Evolutionary conservation across 2,888 invertebrate species (phyloP), one percentile per base, ranked within the genome.

Genomic region (Gryllus longicercus): DNA sequence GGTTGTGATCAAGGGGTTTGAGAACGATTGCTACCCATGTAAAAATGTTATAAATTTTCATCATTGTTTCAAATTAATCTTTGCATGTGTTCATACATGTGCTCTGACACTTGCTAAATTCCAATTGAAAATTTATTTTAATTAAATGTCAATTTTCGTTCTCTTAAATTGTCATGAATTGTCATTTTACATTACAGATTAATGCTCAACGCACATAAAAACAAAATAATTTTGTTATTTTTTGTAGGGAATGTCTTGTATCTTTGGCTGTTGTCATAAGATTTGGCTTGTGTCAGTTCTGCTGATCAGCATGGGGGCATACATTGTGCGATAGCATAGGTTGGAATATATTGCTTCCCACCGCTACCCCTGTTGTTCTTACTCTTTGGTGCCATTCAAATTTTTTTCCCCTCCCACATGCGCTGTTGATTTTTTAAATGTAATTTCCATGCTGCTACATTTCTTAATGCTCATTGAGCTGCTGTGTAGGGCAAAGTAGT

Each of bases 91-190:
- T 16, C 23, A 49, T 77, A 38, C 38, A 25, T 77, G 38, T 25
- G 38, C 38, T 77, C 18, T 21, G 38, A 49, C 18, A 38, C 14
- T 74, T 63, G 63, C 63, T 38, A 18, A 38, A 74, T 51, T 74
- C 74, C 38, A 50, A 4, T 79, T 79, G 51, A 75, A 21, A 79
- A n/a, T 74, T 75, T 49, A 49, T 50, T 79, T 79, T 74, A 25
- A 18, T 79, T 12, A 49, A 79, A 63, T 75, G n/a, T 63, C 18
- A 74, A 49, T 18, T 63, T 14, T 63, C n/a, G 10, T 63, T n/a
- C 12, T 63, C 12, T 63, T 63, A 63, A 38, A 38, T 38, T 8
- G 38, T 38, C 38, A 10, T 38, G 38, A 38, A 10, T 12, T 63
- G 51, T 51, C 51, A 14, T 63, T 63, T 63, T 16, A 63, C 63